Evolutionary conservation across 2,888 invertebrate species (phyloP).

Genomic region (Mesodorylaimus sp.): DNA sequence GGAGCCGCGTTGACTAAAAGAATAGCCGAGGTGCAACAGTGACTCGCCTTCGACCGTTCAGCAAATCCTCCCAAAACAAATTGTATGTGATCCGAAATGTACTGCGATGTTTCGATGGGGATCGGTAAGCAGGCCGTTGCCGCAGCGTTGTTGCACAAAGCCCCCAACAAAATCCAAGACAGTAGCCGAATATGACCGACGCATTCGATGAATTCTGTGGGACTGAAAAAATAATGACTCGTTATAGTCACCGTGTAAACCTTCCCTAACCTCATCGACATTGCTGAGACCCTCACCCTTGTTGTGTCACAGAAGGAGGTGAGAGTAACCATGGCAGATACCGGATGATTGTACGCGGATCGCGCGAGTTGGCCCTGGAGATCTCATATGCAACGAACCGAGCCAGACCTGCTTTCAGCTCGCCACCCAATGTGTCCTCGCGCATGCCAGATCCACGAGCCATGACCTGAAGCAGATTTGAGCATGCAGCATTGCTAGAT

Average conservation of each 20-base stretch:
- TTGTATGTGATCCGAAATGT: conserved; percentile 91
- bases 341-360: conserved; percentile 56
- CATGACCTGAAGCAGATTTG: background rate
- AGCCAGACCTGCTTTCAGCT: conserved; percentile 82
- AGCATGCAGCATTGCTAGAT: background rate
- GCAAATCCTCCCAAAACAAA: conserved; percentile 89
- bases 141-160: conserved; percentile 44
- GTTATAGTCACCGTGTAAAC: too few relatives aligned
- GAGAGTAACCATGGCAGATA: conserved; percentile 78
- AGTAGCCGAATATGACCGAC: conserved; percentile 77
- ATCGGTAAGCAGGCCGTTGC: conserved; percentile 50
- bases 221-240: conserved; percentile 42
- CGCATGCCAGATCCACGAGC: conserved; percentile 16
- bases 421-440: conserved; percentile 61
- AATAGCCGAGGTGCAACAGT: background rate
- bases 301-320: conserved; percentile 56
- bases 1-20: background rate
- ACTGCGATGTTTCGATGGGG: conserved; percentile 82
- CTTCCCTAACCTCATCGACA: conserved; percentile 1
- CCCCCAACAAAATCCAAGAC: conserved; percentile 85
- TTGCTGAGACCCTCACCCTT: conserved; percentile 44
- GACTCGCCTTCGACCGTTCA: conserved; percentile 58
- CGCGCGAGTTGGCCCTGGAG: conserved; percentile 56
- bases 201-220: conserved; percentile 68
- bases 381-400: conserved; percentile 67